Base-by-base conservation (phyloP, 2,113 vertebrate species). In the Oreocharis arfaki region DNA sequence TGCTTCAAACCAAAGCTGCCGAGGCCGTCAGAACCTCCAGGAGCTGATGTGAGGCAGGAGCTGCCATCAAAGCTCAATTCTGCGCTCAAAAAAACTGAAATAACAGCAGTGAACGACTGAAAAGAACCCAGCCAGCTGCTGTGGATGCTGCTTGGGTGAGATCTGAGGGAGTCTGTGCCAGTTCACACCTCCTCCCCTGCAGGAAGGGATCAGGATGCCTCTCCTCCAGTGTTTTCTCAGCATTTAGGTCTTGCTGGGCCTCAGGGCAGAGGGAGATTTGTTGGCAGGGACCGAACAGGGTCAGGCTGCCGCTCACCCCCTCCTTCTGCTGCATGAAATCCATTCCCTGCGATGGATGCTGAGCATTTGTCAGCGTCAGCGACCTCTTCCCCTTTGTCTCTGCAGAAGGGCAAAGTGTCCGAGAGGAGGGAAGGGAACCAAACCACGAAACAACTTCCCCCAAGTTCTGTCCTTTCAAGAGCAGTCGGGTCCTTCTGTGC, bases 261-360 rank as follows among this genome's bases (percentile, higher is more conserved):
- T 75, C 56, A 67, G n/a, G 37, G 56, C 73, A 50, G 33, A 57
- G 37, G 26, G 42, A 16, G 7, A 5, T 71, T 60, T 69, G 33
- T 8, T 52, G 22, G 37, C 33, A 53, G 60, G 47, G 60, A 20
- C 30, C 59, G 28, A 13, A 7, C 3, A 13, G 84, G 33, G 28
- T 22, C 46, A 71, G 63, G 64, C 76, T 93, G 75, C 16, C 9
- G 0, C 33, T 77, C 21, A 20, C 35, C 47, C 75, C 1, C 1
- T 69, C 33, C 65, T 37, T 10, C 22, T 57, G 30, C 39, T 26
- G 60, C 4, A 7, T 5, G 11, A 89, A 63, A 78, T 42, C 27
- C 24, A 6, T 47, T 39, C 81, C 41, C 84, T 26, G 0, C 3
- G 9, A 9, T 1, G 52, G 74, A 7, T 1, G 3, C 28, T 64